These are phyloP conservation scores for Conus ventricosus DNA, from an alignment of 1,140 invertebrate genomes.

Conservation along the genomic window DNA sequence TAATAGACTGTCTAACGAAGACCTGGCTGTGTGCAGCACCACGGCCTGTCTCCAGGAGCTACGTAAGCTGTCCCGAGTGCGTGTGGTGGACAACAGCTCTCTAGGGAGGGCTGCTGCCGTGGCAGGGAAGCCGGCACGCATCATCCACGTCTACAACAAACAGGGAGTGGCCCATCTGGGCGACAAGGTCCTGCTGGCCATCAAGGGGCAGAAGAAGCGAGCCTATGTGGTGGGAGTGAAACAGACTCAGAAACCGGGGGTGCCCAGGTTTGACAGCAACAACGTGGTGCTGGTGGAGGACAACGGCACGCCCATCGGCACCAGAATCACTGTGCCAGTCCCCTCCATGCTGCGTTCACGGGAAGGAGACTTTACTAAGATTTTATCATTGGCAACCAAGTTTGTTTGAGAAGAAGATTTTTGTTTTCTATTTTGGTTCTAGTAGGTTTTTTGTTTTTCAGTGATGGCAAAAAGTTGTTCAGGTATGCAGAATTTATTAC, in stretches of 20 bases:
- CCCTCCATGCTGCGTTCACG: constrained; percentile 92
- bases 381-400: constrained; percentile 92
- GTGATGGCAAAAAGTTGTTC: too few species aligned
- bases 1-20: neutral
- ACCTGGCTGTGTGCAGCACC: constrained; percentile 52
- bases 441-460: too few species aligned
- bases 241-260: constrained; percentile 86
- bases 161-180: constrained; percentile 81
- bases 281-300: constrained; percentile 98
- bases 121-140: constrained; percentile 91
- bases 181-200: constrained; percentile 89
- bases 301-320: constrained; percentile 93
- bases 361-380: constrained; percentile 92
- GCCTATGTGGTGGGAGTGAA: constrained; percentile 94
- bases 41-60: constrained; percentile 66
- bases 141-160: constrained; percentile 78
- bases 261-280: constrained; percentile 96
- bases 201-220: constrained; percentile 97
- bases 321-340: constrained; percentile 94
- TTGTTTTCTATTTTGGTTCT: neutral
- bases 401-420: constrained; percentile 84
- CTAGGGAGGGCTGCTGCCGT: constrained; percentile 94
- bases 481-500: too few species aligned
- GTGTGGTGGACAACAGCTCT: constrained; percentile 97
- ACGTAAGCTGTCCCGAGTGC: constrained; percentile 81